These are phyloP conservation scores for Tyto alba DNA, from an alignment of 2,113 vertebrate species.

Conservation along the genomic window DNA sequence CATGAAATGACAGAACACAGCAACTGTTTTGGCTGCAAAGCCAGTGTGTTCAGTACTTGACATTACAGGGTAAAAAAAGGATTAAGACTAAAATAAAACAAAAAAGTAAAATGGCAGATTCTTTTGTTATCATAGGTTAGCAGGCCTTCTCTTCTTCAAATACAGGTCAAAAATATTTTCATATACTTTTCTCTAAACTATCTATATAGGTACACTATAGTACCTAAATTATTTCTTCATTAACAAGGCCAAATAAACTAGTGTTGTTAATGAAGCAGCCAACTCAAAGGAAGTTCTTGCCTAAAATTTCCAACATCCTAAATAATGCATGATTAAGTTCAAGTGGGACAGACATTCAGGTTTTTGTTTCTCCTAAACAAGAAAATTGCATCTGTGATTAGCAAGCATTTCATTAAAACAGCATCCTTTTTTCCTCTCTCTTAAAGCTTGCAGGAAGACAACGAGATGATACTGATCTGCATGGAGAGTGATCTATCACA, in stretches of 20 bases:
- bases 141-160: background rate
- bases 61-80: background rate
- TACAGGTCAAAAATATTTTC: background rate
- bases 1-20: background rate
- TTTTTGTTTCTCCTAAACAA: background rate
- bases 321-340: background rate
- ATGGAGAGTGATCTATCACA: background rate
- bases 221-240: background rate
- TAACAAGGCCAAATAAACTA: background rate
- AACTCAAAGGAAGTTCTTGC: background rate
- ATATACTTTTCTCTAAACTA: background rate
- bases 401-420: background rate
- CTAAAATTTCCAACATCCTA: background rate
- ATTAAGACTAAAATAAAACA: background rate
- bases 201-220: background rate
- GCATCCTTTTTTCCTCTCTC: background rate
- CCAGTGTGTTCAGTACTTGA: background rate
- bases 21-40: background rate
- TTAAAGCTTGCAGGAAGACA: background rate
- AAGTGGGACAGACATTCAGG: background rate
- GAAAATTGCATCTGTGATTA: background rate
- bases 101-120: background rate
- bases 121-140: background rate
- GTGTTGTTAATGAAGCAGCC: background rate
- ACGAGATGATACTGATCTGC: background rate